Percentiles rank a stretch among this genome's conserved stretches.
Conservation (phyloP, 92 coral and sea anemone genomes). For the Palythoa grandis region DNA sequence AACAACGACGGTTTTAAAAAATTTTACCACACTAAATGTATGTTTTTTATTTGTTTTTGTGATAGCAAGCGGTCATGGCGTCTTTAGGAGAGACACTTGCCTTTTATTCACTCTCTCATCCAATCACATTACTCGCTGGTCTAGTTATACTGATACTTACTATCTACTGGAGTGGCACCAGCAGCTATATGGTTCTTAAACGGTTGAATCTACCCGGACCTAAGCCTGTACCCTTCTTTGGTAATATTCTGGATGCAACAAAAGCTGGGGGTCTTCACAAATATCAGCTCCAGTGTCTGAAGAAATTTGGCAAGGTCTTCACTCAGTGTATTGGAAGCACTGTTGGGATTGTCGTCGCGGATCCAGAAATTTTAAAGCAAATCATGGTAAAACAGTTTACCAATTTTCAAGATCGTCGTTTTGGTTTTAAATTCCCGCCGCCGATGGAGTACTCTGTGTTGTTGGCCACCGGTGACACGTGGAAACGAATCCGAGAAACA, state of each 20-base stretch:
- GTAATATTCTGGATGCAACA: slow-evolving; percentile 25
- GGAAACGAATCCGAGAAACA: slow-evolving; percentile 31
- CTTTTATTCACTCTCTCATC: not conserved
- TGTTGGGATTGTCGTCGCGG: slow-evolving; percentile 36
- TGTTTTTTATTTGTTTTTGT: not conserved
- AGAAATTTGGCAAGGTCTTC: slow-evolving; percentile 34
- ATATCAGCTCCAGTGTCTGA: slow-evolving; percentile 22
- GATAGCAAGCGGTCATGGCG: slow-evolving; percentile 12
- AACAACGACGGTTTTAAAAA: no score
- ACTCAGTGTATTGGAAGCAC: slow-evolving; percentile 33
- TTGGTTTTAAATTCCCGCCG: slow-evolving; percentile 39
- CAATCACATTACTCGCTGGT: slow-evolving; percentile 28
- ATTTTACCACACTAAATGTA: no score
- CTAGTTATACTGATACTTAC: not conserved
- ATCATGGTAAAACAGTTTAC: slow-evolving; percentile 35
- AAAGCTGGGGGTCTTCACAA: slow-evolving; percentile 37
- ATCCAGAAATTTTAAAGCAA: slow-evolving; percentile 34
- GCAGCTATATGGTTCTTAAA: slow-evolving; percentile 23
- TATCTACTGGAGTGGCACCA: slow-evolving; percentile 40
- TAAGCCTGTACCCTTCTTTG: slow-evolving; percentile 22
- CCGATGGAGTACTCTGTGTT: slow-evolving; percentile 47
- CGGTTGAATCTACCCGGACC: slow-evolving; percentile 35
- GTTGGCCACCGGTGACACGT: slow-evolving; percentile 29
- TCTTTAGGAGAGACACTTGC: not conserved
- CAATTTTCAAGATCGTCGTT: slow-evolving; percentile 37